Evolutionary conservation across 2,888 invertebrate species (phyloP), one percentile per base, ranked within the genome.

Genomic region (Mythimna impura): DNA sequence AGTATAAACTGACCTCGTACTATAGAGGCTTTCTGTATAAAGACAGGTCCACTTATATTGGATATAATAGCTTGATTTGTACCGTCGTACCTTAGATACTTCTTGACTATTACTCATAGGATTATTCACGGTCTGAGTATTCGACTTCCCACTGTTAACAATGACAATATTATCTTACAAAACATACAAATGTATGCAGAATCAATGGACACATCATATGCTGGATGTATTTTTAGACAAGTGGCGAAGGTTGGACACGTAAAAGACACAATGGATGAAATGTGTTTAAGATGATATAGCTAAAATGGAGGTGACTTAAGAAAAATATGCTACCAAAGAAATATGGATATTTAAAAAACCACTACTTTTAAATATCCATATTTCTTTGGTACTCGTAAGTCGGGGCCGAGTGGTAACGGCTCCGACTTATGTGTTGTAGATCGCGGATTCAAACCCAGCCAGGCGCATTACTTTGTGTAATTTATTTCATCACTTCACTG

Each of bases 81-180:
- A n/a, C 22, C 34, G 10, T 34, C 7, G 12, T n/a, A 36, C n/a
- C 50, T 52, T n/a, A 36, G 22, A 40, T 60, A 69, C 50, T 17
- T 67, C 34, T 64, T 14, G 12, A 57, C 52, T 61, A 82, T 89
- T 87, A 88, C 70, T 87, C 86, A 87, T 64, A 54, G 71, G 8
- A 70, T 87, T 86, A 87, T 82, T 87, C 87, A 89, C 71, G 71
- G 85, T 81, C 86, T 80, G 81, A 73, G 83, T 54, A 86, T 84
- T 83, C 78, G 65, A 71, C 47, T 69, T 82, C 70, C 64, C 81
- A 81, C 66, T 77, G 67, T 30, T 50, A 60, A 77, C 79, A 74
- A 71, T 80, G 57, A 50, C 65, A 65, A 69, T 69, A 76, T 72
- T 70, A 69, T 75, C 63, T 64, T 55, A 71, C 65, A 66, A 71